Base-by-base conservation (phyloP, 2,797 vertebrate species). In the Helicolenus hilgendorfi region DNA sequence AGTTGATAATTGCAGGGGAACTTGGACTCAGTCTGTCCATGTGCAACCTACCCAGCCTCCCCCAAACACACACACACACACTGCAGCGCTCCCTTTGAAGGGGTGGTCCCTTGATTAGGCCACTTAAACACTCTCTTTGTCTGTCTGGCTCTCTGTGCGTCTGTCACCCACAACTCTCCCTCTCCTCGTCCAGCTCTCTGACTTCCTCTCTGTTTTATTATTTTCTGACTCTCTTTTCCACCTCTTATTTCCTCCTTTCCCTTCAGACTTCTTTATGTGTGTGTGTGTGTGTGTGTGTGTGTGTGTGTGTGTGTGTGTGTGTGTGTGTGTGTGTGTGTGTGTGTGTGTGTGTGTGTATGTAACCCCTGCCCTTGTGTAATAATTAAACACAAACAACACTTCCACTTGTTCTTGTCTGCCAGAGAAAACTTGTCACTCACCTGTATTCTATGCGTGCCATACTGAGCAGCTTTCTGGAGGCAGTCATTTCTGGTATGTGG, bases 381-480 rank as follows among this genome's bases (percentile, higher is more conserved):
- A n/a, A n/a, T n/a, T n/a, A n/a, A n/a, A n/a, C n/a, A n/a, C n/a
- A n/a, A n/a, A n/a, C n/a, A n/a, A n/a, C n/a, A n/a, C n/a, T n/a
- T 62, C 4, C n/a, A 11, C 11, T 56, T 31, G n/a, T 24, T 13
- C 2, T 22, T 53, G 31, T 53, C 15, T 58, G 14, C 18, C 11
- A 18, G 22, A 60, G 22, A 13, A 80, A 60, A 79, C 0, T 2
- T 35, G 31, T 24, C 27, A 29, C 90, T 97, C 84, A 99, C 99
- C 96, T 98, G 94, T 89, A 98, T 2, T 91, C 65, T 81, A 99
- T 70, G 22, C 97, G 95, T 15, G 98, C 98, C 96, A 98, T 96
- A 64, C 93, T 77, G 83, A 99, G 98, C 96, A 99, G 89, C 49
- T 94, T 96, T 72, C 98, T 96, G 13, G 98, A 98, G 14, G 98